Base-by-base conservation (phyloP, 2,113 vertebrate genomes). In the Danio rerio region DNA sequence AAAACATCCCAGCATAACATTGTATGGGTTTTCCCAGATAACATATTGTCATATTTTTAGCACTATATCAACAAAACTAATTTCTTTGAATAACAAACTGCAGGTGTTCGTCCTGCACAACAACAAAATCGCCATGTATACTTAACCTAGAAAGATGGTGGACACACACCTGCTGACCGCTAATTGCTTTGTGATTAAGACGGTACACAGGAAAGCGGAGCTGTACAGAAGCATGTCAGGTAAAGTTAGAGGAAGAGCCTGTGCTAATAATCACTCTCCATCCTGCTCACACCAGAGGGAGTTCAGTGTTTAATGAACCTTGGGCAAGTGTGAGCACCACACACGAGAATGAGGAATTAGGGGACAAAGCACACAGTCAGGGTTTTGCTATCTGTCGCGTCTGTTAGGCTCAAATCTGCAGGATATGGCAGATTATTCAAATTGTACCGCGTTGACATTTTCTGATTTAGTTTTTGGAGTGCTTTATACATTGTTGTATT, bases 271-370 rank as follows among this genome's bases (percentile, higher is more conserved):
- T 83, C 53, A 80, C 61, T 80, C 56, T 47, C 40, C 40, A 66
- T 74, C 15, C 49, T 9, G 62, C 49, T 18, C 53, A 69, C 52
- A 15, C 55, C 47, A 15, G 49, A 65, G 73, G 66, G 83, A 81
- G 47, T 78, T 82, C 58, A 61, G 79, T 78, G 79, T 81, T 75
- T 81, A 81, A 85, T 85, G 73, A 85, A 85, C 65, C 81, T 72
- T 81, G 66, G 73, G 83, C 62, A 52, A 56, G 42, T 40, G 82
- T 65, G 68, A 42, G 56, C 45, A 13, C 61, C 45, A 16, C 77
- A 71, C 61, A 11, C 31, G 56, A 76, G 63, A 12, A 7, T 53
- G 47, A 72, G 31, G 56, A 81, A 62, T 70, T 42, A 71, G 20
- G 52, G 31, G 82, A 77, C 75, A 56, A 56, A 55, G 80, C 61